Evolutionary conservation across 2,888 invertebrate species (phyloP).

Genomic region (Tubiluchus corallicola): DNA sequence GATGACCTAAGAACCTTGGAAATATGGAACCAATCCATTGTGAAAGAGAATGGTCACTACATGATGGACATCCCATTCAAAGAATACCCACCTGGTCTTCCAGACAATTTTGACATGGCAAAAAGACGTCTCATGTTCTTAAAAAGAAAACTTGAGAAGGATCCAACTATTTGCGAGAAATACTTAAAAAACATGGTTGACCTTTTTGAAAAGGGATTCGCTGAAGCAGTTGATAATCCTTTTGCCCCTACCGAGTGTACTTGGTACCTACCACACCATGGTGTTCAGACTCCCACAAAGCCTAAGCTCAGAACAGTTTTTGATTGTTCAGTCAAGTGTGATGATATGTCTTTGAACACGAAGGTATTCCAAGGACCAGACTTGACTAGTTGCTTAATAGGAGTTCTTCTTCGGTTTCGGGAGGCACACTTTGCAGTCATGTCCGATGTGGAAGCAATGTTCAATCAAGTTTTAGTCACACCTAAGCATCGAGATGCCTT

Average conservation of each 20-base stretch:
- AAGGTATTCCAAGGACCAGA: constrained; percentile 12
- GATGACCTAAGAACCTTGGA: not conserved
- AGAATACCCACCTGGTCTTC: not conserved
- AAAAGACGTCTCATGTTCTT: too few relatives aligned
- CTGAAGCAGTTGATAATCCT: too few relatives aligned
- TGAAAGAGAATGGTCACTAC: not conserved
- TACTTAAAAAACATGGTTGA: too few relatives aligned
- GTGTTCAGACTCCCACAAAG: constrained; percentile 9
- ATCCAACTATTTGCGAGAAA: too few relatives aligned
- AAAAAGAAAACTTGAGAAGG: too few relatives aligned
- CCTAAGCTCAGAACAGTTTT: constrained; percentile 12
- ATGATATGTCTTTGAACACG: constrained; percentile 11
- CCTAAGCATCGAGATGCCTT: constrained; percentile 11
- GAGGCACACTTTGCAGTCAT: constrained; percentile 10
- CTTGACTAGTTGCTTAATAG: constrained; percentile 10
- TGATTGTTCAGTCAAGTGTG: constrained; percentile 12
- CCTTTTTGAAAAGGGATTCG: too few relatives aligned
- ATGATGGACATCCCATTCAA: not conserved
- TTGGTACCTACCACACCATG: constrained; percentile 12
- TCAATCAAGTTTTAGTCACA: constrained; percentile 13
- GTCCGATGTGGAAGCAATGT: constrained; percentile 12
- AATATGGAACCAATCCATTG: not conserved
- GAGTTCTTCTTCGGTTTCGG: constrained; percentile 13
- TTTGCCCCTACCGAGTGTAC: too few relatives aligned
- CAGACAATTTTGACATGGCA: too few relatives aligned